Conservation (phyloP, 2,797 vertebrate genomes). For the Enteromius trimaculatus region DNA sequence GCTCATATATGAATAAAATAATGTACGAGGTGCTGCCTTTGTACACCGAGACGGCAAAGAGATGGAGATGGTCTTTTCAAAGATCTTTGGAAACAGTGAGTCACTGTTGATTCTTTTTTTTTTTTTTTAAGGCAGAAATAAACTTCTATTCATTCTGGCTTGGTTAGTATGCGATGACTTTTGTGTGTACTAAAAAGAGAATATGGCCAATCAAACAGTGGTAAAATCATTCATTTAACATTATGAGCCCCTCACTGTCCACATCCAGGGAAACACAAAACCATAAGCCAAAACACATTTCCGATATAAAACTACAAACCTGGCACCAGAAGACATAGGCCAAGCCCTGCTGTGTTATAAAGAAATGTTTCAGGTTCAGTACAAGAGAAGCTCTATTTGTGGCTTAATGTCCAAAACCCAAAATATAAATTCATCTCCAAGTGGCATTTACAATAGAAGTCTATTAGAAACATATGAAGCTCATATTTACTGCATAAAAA, state of each 20-base stretch:
- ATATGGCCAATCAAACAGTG: slow-evolving; percentile 29
- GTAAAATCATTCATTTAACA: slow-evolving; percentile 42
- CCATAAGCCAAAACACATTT: slow-evolving; percentile 15
- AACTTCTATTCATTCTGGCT: slow-evolving; percentile 47
- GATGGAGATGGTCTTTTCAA: slow-evolving; percentile 44
- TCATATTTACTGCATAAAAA: too few relatives aligned
- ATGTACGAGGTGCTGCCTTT: slow-evolving; percentile 30
- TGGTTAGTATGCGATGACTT: slow-evolving; percentile 27
- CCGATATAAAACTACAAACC: neutral
- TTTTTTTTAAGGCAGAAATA: slow-evolving; percentile 42
- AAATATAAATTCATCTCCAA: neutral
- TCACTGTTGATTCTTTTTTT: slow-evolving; percentile 47
- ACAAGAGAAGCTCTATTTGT: neutral
- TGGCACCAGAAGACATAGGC: neutral
- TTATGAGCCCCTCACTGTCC: slow-evolving; percentile 28
- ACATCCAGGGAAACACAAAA: slow-evolving; percentile 25
- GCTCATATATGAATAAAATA: slow-evolving; percentile 7
- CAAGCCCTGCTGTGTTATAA: neutral
- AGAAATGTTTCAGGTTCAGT: slow-evolving; percentile 8
- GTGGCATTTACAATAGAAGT: neutral
- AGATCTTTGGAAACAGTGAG: slow-evolving; percentile 60
- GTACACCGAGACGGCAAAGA: slow-evolving; percentile 42
- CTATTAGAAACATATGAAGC: neutral
- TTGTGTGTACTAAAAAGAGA: slow-evolving; percentile 35
- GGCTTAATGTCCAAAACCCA: neutral